Evolutionary conservation across 2,113 vertebrate species (phyloP).

Genomic region (Paramormyrops kingsleyae): DNA sequence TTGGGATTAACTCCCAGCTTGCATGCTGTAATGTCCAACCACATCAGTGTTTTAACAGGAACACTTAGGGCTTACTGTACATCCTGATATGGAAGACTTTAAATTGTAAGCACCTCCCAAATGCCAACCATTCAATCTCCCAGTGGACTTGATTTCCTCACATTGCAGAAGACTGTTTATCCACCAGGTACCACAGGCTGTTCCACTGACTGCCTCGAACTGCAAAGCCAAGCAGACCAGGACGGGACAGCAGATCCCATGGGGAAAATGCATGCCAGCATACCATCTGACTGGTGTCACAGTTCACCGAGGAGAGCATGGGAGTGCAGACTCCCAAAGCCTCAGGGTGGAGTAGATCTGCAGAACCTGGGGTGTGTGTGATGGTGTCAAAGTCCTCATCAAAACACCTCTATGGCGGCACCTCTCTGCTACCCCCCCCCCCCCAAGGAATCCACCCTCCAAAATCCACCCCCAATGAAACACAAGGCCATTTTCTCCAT

Average conservation of each 20-base stretch:
- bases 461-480: not conserved
- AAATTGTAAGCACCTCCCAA: not conserved
- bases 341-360: not conserved
- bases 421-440: not conserved
- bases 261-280: not conserved
- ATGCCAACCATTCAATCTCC: not conserved
- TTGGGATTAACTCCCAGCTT: not conserved
- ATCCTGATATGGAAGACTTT: not conserved
- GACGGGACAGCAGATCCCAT: not conserved
- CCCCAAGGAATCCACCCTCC: not conserved
- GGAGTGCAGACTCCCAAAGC: not conserved
- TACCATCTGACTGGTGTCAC: not conserved
- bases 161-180: not conserved
- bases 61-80: not conserved
- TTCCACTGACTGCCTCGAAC: not conserved
- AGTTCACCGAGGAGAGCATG: not conserved
- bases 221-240: not conserved
- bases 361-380: not conserved
- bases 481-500: not conserved
- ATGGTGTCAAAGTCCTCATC: not conserved
- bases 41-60: not conserved
- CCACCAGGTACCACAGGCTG: not conserved
- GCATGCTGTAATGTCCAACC: not conserved
- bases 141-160: not conserved
- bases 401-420: not conserved